phyloP scores from a whole-genome alignment of 1,140 invertebrate species.

The Macrobrachium nipponense region DNA sequence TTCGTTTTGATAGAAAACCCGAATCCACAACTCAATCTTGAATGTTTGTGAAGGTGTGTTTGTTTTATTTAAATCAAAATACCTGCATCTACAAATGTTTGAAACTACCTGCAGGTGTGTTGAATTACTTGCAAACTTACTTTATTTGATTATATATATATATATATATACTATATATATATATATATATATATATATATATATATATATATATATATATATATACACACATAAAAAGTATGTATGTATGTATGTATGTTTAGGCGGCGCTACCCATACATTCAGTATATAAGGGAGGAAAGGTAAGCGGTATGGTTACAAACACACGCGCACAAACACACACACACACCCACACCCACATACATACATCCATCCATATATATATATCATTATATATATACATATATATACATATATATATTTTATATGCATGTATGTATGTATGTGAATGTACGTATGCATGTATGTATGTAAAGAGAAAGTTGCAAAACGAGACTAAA shows the following conservation, averaged over 20 bases:
- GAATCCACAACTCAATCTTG: too few relatives aligned
- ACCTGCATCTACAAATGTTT: too few relatives aligned
- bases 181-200: slow-evolving; percentile 6
- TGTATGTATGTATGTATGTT: neutral
- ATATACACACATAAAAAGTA: slow-evolving; percentile 6
- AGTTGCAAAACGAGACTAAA: too few relatives aligned
- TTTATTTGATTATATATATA: neutral
- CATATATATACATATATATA: slow-evolving; percentile 22
- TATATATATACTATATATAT: too few relatives aligned
- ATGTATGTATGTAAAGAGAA: neutral
- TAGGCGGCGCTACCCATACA: too few relatives aligned
- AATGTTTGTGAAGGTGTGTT: too few relatives aligned
- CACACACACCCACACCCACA: too few relatives aligned
- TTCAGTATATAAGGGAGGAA: neutral
- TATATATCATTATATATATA: slow-evolving; percentile 13
- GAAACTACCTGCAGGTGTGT: neutral
- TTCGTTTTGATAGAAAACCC: too few relatives aligned
- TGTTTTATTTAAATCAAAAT: too few relatives aligned
- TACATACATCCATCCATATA: neutral
- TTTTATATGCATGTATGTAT: slow-evolving; percentile 6
- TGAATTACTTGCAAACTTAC: neutral
- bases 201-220: slow-evolving; percentile 28
- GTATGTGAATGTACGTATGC: neutral
- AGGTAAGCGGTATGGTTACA: neutral
- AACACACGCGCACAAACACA: too few relatives aligned